Evolutionary conservation across 2,113 vertebrate species (phyloP).

Genomic region (Oncorhynchus masou): DNA sequence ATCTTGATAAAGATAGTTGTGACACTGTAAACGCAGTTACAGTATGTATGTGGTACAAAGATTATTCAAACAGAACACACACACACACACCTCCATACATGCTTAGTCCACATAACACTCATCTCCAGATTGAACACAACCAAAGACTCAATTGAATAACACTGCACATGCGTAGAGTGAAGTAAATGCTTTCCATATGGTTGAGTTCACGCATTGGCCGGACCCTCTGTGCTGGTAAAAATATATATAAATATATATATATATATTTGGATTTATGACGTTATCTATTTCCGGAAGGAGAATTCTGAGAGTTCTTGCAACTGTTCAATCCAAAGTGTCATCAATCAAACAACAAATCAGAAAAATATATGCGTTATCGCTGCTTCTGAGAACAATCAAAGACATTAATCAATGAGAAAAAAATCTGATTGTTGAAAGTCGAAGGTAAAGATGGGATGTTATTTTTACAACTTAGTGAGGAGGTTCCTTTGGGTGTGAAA

Average conservation of each 20-base stretch:
- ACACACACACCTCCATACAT: not conserved
- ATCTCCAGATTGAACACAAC: slow-evolving; percentile 16
- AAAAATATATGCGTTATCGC: slow-evolving; percentile 10
- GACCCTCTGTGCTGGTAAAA: slow-evolving; percentile 31
- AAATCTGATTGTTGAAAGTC: not conserved
- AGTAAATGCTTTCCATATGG: slow-evolving; percentile 51
- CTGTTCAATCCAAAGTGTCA: slow-evolving; percentile 12
- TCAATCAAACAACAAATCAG: slow-evolving; percentile 30
- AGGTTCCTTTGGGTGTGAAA: not conserved
- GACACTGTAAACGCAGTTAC: not conserved
- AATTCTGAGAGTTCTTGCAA: slow-evolving; percentile 19
- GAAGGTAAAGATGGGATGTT: not conserved
- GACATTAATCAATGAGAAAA: not conserved
- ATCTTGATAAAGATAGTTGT: not conserved
- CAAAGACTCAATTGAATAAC: slow-evolving; percentile 26
- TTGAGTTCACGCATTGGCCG: slow-evolving; percentile 40
- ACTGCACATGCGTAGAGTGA: slow-evolving; percentile 29
- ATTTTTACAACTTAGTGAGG: not conserved
- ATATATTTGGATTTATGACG: slow-evolving; percentile 40
- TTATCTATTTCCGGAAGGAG: slow-evolving; percentile 24
- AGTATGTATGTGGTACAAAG: not conserved
- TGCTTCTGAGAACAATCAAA: not conserved
- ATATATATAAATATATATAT: slow-evolving; percentile 1
- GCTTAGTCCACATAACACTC: not conserved
- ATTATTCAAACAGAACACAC: not conserved